A percentile compares a stretch with the other conserved stretches of the same genome.
Evolutionary conservation across 1,140 invertebrate genomes (phyloP).

Genomic region (Brachionus paranguensis): DNA sequence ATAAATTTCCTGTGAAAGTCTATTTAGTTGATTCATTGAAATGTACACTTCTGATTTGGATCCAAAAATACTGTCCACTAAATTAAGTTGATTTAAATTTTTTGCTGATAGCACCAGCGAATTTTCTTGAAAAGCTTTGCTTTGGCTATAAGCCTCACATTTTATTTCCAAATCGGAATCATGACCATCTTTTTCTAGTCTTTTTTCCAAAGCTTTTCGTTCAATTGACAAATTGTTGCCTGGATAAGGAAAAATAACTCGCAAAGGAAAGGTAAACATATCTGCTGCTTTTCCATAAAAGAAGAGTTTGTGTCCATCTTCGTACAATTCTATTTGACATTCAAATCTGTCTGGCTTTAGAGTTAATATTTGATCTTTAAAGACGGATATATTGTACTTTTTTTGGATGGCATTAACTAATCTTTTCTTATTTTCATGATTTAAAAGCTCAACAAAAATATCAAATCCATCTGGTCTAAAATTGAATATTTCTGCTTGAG

Average conservation of each 20-base stretch:
- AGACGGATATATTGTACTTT: neutral
- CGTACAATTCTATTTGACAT: neutral
- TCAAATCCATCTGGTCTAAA: neutral
- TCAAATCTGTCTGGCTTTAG: neutral
- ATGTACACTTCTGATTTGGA: neutral
- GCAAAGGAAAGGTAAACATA: neutral
- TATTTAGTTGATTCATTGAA: neutral
- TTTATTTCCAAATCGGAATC: neutral
- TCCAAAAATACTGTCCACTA: neutral
- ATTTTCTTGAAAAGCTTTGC: neutral
- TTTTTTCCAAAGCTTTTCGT: neutral
- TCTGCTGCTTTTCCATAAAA: neutral
- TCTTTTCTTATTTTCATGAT: neutral
- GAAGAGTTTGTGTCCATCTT: neutral
- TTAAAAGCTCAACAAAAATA: neutral
- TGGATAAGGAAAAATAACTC: neutral
- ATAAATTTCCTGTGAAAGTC: neutral
- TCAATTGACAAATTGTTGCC: neutral
- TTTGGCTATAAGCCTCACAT: neutral
- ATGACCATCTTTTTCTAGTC: neutral
- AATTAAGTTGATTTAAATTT: neutral
- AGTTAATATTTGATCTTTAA: neutral
- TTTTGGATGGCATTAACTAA: neutral
- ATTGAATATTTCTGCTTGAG: neutral
- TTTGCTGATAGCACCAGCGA: neutral